Base-by-base conservation (phyloP, 1,140 invertebrate genomes). In the Manduca sexta region DNA sequence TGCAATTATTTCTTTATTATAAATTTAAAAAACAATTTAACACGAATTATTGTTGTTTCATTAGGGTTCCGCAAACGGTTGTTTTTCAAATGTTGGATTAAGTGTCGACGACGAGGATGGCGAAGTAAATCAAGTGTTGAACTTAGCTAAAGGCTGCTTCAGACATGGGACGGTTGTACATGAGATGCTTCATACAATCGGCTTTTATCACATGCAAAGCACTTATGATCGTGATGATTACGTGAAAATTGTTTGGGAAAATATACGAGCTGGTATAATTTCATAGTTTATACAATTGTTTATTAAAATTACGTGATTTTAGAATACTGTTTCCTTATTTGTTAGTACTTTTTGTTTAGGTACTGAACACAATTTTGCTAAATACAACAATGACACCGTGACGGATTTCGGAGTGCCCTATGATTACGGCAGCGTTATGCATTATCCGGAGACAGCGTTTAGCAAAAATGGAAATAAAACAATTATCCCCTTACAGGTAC, bases 191-290 rank as follows among this genome's bases (percentile, higher is more conserved):
- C 92, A 93, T 58, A 89, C 91, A 0, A 63, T 92, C 10, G 92
- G 92, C 0, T 92, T 93, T 64, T 90, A 88, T 61, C 90, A 94
- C 61, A 92, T 94, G 79, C 93, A 94, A 68, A 90, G 90, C 60
- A 83, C 91, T 4, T 81, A 88, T 8, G 89, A 94, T 69, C 86
- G 93, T 40, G 92, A 94, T 62, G 78, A 91, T 0, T 93, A 85
- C 69, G 89, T 94, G 0, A 69, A 70, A 10, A 90, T 95, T 44
- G 64, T 89, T 2, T 91, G 89, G 77, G 86, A 91, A 21, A 94
- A 94, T 63, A 93, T 94, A 18, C 75, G 82, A 48, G 47, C 72
- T 62, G 83, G 83, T 85, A 59, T 52, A 18, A 37, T 14, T 14
- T 37, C 35, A 14, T 37, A 37, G 1, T 5, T 11, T 12, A 37